phyloP scores from a whole-genome alignment of 1,140 invertebrate species.

The Sitobion miscanthi region DNA sequence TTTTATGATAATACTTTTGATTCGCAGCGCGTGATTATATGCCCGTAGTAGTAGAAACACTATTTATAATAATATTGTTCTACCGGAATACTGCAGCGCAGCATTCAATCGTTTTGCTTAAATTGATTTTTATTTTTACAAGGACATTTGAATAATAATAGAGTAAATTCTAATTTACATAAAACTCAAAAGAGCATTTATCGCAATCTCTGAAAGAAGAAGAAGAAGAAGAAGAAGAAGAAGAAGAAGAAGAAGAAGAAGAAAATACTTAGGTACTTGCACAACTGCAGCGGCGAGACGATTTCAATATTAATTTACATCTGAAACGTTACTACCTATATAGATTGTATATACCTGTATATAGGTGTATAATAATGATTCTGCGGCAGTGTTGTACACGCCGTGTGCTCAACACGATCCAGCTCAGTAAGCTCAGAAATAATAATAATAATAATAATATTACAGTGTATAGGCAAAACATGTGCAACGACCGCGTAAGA shows the following conservation, averaged over 20 bases:
- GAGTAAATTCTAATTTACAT: neutral
- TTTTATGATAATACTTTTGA: constrained; percentile 3
- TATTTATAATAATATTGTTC: constrained; percentile 26
- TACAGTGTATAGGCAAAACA: neutral
- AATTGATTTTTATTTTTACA: constrained; percentile 19
- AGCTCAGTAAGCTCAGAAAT: neutral
- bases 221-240: neutral
- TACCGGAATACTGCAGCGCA: neutral
- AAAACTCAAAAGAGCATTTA: constrained; percentile 25
- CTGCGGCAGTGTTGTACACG: no score
- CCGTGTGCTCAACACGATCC: neutral
- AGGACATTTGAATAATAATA: constrained; percentile 18
- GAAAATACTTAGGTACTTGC: neutral
- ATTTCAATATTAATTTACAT: neutral
- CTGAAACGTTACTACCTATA: neutral
- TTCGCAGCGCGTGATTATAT: neutral
- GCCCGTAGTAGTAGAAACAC: neutral
- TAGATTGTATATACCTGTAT: no score
- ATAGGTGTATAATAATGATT: neutral
- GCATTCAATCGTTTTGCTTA: neutral
- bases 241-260: neutral
- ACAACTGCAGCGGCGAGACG: neutral
- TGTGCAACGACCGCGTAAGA: neutral
- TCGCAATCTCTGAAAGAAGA: neutral
- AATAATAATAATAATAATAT: neutral